These are phyloP conservation scores for Tychaedon coryphoeus DNA, from an alignment of 2,113 vertebrate genomes.

Conservation along the genomic window DNA sequence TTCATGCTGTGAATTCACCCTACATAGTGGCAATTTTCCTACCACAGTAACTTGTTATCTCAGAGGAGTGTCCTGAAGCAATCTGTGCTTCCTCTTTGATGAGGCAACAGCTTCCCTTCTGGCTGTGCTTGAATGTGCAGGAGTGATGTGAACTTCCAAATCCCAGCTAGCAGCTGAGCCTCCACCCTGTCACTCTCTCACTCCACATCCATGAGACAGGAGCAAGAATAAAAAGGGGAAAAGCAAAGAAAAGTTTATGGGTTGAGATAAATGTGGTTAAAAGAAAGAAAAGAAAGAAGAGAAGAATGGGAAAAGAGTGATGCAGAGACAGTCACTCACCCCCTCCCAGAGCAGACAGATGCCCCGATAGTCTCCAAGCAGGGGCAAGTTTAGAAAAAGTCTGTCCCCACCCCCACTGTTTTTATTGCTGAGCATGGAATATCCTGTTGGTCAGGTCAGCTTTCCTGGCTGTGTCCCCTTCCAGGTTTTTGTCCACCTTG, in stretches of 20 bases:
- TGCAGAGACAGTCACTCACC: not conserved
- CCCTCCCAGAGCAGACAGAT: not conserved
- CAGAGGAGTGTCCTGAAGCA: not conserved
- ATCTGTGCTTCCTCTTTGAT: not conserved
- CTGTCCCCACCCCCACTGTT: fast-evolving
- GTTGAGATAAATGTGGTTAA: not conserved
- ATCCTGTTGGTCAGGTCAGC: not conserved
- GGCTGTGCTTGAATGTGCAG: not conserved
- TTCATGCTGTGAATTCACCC: not conserved
- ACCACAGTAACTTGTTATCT: not conserved
- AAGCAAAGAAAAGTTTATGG: not conserved
- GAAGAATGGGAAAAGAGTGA: no score
- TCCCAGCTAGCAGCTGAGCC: not conserved
- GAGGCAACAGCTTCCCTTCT: not conserved
- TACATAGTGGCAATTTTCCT: not conserved
- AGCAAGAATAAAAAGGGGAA: not conserved
- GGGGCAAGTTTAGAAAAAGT: not conserved
- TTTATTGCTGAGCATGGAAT: not conserved
- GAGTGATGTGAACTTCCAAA: not conserved
- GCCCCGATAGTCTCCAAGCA: not conserved
- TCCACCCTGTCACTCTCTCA: not conserved
- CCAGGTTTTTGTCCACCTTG: not conserved
- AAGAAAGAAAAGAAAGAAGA: not conserved
- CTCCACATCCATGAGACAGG: not conserved
- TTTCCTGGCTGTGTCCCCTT: not conserved